Conservation (phyloP, 2,113 vertebrate genomes). For the Paedocypris sp. region DNA sequence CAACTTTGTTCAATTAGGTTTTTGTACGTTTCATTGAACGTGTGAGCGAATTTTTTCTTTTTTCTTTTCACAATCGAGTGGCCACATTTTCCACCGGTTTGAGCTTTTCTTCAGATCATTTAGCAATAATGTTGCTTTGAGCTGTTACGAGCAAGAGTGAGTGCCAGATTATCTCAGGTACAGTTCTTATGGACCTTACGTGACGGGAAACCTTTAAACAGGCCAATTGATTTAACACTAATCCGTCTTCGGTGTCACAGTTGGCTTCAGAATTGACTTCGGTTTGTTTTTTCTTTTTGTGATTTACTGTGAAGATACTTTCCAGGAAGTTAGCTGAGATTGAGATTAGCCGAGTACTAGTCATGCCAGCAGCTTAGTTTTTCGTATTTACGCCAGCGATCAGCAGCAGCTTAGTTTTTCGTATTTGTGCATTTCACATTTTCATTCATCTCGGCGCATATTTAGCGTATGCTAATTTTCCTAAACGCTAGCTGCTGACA, state of each 20-base stretch:
- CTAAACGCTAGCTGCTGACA: too few relatives aligned
- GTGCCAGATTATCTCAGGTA: conserved; percentile 38
- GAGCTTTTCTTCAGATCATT: conserved; percentile 6
- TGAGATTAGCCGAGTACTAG: conserved; percentile 34
- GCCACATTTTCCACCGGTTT: conserved; percentile 28
- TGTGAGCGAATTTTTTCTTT: not conserved
- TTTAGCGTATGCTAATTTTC: too few relatives aligned
- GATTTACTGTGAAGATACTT: conserved; percentile 37
- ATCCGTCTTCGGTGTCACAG: conserved; percentile 33
- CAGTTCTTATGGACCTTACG: conserved; percentile 28
- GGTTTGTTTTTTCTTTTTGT: conserved; percentile 25
- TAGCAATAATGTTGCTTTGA: conserved; percentile 11
- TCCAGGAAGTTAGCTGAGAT: conserved; percentile 31
- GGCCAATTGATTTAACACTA: conserved; percentile 35
- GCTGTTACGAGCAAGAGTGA: conserved; percentile 18
- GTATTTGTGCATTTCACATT: too few relatives aligned
- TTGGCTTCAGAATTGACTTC: conserved; percentile 33
- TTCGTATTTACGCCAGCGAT: too few relatives aligned
- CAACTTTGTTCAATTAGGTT: too few relatives aligned
- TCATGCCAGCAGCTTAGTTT: too few relatives aligned
- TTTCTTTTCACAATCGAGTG: too few relatives aligned
- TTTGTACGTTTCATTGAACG: too few relatives aligned
- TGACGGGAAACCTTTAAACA: conserved; percentile 20
- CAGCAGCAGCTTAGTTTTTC: too few relatives aligned
- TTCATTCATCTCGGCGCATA: too few relatives aligned